A percentile compares a stretch with the other conserved stretches of the same genome.
These are phyloP conservation scores for Drosophila nigritarsus DNA, from an alignment of 2,888 invertebrate species.

Conservation along the genomic window DNA sequence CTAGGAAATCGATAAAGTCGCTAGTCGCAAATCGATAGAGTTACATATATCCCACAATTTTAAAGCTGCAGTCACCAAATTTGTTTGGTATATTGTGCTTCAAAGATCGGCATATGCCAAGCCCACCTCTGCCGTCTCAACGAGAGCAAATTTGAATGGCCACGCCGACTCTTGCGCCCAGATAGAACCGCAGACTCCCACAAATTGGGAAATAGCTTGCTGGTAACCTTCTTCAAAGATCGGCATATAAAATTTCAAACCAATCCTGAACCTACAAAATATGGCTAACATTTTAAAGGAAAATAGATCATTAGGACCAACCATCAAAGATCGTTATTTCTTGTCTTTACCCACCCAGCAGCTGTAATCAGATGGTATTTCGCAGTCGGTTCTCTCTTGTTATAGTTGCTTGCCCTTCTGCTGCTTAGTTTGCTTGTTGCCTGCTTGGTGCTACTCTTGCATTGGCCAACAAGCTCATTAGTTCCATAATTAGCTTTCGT, in stretches of 20 bases:
- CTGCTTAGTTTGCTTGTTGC: slow-evolving; percentile 25
- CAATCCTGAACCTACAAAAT: rapidly evolving
- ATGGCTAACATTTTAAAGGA: background rate
- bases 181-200: background rate
- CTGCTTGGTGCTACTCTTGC: slow-evolving; percentile 48
- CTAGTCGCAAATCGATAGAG: background rate
- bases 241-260: background rate
- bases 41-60: background rate
- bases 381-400: background rate
- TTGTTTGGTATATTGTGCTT: background rate
- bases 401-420: slow-evolving; percentile 27
- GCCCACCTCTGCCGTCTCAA: too few species aligned
- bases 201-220: background rate
- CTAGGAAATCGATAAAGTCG: background rate
- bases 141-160: too few species aligned
- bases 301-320: rapidly evolving
- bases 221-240: background rate
- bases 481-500: slow-evolving; percentile 81
- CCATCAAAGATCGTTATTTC: background rate
- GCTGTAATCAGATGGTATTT: background rate
- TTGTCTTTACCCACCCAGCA: background rate
- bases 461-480: slow-evolving; percentile 79
- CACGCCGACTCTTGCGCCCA: too few species aligned
- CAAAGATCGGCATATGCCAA: rapidly evolving
- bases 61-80: background rate